Evolutionary conservation across 1,140 invertebrate species (phyloP).

Genomic region (Brachionus koreanus): DNA sequence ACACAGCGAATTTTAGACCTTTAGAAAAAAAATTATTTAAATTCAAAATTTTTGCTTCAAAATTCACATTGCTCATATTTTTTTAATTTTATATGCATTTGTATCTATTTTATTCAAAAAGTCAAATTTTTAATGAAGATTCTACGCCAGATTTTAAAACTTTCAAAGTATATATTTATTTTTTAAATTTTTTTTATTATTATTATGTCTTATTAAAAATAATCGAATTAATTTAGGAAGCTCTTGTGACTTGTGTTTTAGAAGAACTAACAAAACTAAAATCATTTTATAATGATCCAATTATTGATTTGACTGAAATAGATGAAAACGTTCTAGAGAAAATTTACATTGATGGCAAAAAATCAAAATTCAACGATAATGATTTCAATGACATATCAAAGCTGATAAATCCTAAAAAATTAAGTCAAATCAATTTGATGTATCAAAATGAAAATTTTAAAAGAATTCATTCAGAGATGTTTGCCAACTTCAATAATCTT

Average conservation of each 20-base stretch:
- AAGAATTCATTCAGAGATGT: background rate
- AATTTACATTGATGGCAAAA: background rate
- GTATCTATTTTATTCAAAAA: too few relatives aligned
- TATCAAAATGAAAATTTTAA: background rate
- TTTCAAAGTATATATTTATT: background rate
- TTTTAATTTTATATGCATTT: too few relatives aligned
- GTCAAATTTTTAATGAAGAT: background rate
- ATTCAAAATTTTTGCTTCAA: too few relatives aligned
- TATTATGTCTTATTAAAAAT: background rate
- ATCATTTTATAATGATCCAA: background rate
- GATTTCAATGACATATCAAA: background rate
- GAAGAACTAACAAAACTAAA: background rate
- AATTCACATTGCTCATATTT: too few relatives aligned
- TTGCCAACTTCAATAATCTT: background rate
- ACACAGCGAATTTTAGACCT: too few relatives aligned
- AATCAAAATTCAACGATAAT: background rate
- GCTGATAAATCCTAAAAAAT: background rate
- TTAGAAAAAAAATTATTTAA: too few relatives aligned
- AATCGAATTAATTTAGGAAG: background rate
- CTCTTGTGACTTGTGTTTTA: background rate
- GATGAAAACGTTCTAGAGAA: background rate
- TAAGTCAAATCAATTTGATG: background rate
- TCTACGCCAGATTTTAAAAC: background rate
- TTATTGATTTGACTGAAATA: background rate
- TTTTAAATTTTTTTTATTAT: background rate